Percentiles rank a stretch among this genome's conserved stretches.
phyloP scores from a whole-genome alignment of 2,797 vertebrate genomes.

The Pangasius sanitwongsei region DNA sequence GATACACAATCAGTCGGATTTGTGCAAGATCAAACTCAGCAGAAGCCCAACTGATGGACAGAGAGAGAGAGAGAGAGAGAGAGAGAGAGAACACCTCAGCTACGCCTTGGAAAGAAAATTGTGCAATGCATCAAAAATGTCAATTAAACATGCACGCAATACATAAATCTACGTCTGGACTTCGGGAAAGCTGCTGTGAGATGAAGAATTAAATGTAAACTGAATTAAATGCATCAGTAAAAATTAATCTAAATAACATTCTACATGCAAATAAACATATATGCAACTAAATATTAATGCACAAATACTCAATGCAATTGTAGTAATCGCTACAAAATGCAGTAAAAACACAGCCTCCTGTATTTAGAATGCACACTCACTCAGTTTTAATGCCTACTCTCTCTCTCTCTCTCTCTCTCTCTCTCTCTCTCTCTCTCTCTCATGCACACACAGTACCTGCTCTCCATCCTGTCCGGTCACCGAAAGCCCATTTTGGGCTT shows the following conservation, averaged over 20 bases:
- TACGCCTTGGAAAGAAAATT: neutral
- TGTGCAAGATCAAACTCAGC: constrained; percentile 82
- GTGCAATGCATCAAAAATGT: neutral
- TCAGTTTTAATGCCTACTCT: neutral
- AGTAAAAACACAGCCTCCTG: neutral
- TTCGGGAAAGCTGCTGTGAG: neutral
- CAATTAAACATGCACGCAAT: neutral
- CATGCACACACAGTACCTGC: constrained; percentile 53
- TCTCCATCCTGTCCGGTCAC: constrained; percentile 52
- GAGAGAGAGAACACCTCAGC: neutral
- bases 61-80: constrained; percentile 35
- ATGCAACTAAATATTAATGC: neutral
- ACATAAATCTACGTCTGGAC: neutral
- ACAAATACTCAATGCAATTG: neutral
- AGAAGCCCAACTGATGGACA: constrained; percentile 77
- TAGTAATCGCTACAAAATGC: neutral
- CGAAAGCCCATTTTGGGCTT: constrained; percentile 42
- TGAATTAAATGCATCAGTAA: neutral
- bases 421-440: neutral
- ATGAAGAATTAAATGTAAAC: neutral
- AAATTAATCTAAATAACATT: neutral
- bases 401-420: neutral
- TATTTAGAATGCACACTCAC: neutral
- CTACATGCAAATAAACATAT: neutral
- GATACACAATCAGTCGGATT: constrained; percentile 86